Evolutionary conservation across 2,888 invertebrate species (phyloP), one percentile per base, ranked within the genome.

Genomic region (Chrysomela aeneicollis): DNA sequence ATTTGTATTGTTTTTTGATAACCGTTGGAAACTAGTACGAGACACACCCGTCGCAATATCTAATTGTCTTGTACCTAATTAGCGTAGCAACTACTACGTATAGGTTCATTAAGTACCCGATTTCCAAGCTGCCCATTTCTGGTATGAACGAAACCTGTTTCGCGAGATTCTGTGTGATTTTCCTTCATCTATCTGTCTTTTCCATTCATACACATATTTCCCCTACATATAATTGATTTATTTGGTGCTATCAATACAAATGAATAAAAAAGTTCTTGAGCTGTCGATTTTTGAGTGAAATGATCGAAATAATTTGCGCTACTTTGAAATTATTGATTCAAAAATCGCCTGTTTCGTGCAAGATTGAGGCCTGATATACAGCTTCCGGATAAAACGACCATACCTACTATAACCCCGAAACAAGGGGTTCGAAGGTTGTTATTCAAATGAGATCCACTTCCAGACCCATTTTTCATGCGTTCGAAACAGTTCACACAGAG

Each of bases 361-460:
- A 71, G 73, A 76, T 74, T 61, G 61, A 68, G 63, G 18, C 15
- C n/a, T 65, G 72, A 74, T 74, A 74, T 73, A 70, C 75, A 76
- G 75, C 76, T 76, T 76, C 76, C 76, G 75, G 73, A 12, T 15
- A 70, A 71, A 66, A 69, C 61, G 32, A 59, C 49, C 61, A n/a
- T n/a, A n/a, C n/a, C n/a, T n/a, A 50, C 63, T 59, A 49, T 61
- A 65, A 68, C 65, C 69, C 66, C 63, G 12, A 15, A 42, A 12
- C 4, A 6, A 12, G 32, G 42, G n/a, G 66, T 70, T 67, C 53
- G n/a, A 18, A 21, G 35, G 60, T 59, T 61, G 73, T 70, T 75
- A 76, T 75, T 73, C 66, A 73, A 73, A 74, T 74, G 55, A 65
- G 70, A 52, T 64, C 59, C 58, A 26, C 19, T 57, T 59, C 46